Base-by-base conservation (phyloP, 2,888 invertebrate species). In the Epirrhoe alternata region DNA sequence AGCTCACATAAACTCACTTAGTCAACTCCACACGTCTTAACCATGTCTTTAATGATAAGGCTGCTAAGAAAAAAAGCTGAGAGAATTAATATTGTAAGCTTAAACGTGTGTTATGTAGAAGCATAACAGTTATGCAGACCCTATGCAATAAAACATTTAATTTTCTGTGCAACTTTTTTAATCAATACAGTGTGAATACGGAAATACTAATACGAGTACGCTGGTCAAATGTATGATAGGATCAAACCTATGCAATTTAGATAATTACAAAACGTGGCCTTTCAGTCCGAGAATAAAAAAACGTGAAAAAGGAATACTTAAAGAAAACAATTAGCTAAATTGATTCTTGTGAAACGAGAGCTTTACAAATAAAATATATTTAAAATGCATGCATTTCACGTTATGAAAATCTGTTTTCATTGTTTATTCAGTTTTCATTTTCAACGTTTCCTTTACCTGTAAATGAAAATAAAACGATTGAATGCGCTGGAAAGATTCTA, bases 281-380 rank as follows among this genome's bases (percentile, higher is more conserved):
- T 70, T 65, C 62, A 68, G 64, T 33, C 30, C 38, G 16, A 7
- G 47, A 60, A 65, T 64, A 65, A 65, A 65, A 24, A 61, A 61
- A 70, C 69, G 67, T 70, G 68, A 59, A 62, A 61, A 12, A 72
- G 69, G 64, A 72, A 65, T 67, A 56, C 61, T n/a, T n/a, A n/a
- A n/a, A 70, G 55, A 64, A 42, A 50, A 66, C 70, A 70, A 70
- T 69, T 69, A 70, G 53, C 59, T 47, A 52, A 69, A 70, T 72
- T 66, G 70, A 70, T 72, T 55, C 51, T 42, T 56, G 16, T 33
- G 54, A 17, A 45, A 59, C 33, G 14, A 42, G n/a, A 52, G 6
- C 49, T 35, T 24, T 8, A 24, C 7, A 42, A 42, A 60, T 60
- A 52, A 35, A 38, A 51, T 38, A 51, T 38, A 59, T 56, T 16